Evolutionary conservation across 2,888 invertebrate genomes (phyloP).

Genomic region (Noctua pronuba): DNA sequence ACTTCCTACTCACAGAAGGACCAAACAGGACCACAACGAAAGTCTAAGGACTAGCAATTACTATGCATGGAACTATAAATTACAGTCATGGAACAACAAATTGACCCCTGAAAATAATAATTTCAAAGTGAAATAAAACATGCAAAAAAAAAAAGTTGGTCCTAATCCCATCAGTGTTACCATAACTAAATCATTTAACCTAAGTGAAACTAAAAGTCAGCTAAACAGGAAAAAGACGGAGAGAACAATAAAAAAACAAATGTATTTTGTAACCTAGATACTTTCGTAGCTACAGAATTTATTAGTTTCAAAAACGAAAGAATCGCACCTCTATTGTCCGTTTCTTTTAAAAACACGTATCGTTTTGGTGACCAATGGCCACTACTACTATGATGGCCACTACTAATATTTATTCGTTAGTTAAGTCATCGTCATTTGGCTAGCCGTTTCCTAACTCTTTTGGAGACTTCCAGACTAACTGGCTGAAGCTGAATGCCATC

Average conservation of each 20-base stretch:
- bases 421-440: background rate
- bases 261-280: slow-evolving; percentile 56
- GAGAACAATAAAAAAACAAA: slow-evolving; percentile 50
- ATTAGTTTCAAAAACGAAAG: slow-evolving; percentile 19
- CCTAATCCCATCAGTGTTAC: background rate
- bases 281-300: slow-evolving; percentile 47
- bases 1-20: background rate
- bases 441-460: background rate
- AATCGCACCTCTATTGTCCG: slow-evolving; percentile 16
- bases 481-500: background rate
- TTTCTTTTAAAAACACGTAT: slow-evolving; percentile 1
- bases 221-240: slow-evolving; percentile 26
- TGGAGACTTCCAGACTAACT: background rate
- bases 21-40: background rate
- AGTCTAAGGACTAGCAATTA: background rate
- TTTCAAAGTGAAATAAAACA: background rate
- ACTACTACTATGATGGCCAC: background rate
- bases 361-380: background rate
- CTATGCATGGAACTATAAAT: background rate
- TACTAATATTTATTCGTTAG: background rate
- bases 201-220: slow-evolving; percentile 31
- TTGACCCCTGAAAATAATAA: background rate
- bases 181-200: slow-evolving; percentile 23
- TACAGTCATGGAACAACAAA: background rate
- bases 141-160: background rate